A percentile compares a stretch with the other conserved stretches of the same genome.
phyloP scores from a whole-genome alignment of 2,113 vertebrate genomes.

The Odobenus rosmarus region DNA sequence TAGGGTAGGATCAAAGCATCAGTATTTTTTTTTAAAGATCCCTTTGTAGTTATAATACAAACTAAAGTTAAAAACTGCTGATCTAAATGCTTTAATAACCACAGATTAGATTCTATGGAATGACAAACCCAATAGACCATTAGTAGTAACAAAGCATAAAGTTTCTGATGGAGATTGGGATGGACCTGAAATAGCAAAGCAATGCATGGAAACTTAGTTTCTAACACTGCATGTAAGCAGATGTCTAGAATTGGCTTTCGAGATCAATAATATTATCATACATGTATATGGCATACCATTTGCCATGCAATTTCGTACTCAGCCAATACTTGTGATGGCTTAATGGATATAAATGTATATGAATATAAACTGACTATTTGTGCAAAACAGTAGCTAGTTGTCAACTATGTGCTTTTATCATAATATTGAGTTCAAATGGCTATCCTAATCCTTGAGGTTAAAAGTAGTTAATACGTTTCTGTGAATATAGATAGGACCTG shows the following conservation, averaged over 20 bases:
- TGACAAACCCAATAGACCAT: background rate
- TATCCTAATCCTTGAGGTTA: background rate
- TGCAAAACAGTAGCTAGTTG: background rate
- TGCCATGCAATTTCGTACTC: background rate
- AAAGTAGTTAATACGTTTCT: background rate
- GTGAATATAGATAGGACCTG: background rate
- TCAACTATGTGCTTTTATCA: background rate
- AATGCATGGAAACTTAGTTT: background rate
- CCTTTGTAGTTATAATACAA: background rate
- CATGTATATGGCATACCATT: background rate
- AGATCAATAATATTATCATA: background rate
- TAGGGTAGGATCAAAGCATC: background rate
- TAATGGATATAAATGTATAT: background rate
- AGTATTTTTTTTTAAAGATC: background rate
- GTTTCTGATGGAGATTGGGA: background rate
- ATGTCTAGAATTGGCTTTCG: background rate
- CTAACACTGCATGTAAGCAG: background rate
- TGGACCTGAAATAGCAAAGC: background rate
- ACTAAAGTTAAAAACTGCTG: background rate
- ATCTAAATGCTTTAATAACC: background rate
- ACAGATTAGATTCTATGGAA: accelerated
- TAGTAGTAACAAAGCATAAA: background rate
- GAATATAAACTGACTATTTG: background rate
- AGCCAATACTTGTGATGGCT: background rate
- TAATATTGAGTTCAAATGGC: background rate